These are phyloP conservation scores for Himalopsyche kuldschensis DNA, from an alignment of 2,888 invertebrate genomes.

Conservation along the genomic window DNA sequence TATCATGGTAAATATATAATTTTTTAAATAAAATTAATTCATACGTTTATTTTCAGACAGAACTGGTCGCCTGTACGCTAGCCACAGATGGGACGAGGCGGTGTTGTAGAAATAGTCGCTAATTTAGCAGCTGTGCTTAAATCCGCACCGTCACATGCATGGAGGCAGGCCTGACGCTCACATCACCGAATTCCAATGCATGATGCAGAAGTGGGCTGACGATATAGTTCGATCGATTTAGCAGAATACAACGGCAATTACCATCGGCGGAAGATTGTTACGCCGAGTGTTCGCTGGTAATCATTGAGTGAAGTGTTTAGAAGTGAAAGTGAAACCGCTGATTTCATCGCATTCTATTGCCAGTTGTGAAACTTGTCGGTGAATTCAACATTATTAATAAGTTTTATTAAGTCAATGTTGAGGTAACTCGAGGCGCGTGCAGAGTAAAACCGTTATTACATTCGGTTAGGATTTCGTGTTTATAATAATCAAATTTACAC, in stretches of 20 bases:
- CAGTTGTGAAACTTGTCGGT: neutral
- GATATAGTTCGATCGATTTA: neutral
- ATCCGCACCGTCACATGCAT: neutral
- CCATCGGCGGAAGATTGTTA: neutral
- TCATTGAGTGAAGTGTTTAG: neutral
- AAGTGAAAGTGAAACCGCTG: neutral
- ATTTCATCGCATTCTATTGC: neutral
- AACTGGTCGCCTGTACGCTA: too few species aligned
- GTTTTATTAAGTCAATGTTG: too few species aligned
- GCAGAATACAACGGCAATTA: neutral
- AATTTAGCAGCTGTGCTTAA: neutral
- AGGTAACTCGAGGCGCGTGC: neutral
- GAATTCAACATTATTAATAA: neutral
- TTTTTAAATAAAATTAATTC: too few species aligned
- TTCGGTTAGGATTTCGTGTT: neutral
- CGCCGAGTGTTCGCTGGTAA: neutral
- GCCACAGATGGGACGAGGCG: too few species aligned
- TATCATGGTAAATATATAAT: too few species aligned
- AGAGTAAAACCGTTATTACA: neutral
- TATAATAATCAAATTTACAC: too few species aligned
- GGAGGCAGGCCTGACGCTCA: neutral
- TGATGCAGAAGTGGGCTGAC: neutral
- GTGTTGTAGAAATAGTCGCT: too few species aligned
- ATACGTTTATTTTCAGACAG: too few species aligned
- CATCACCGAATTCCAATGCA: neutral